Base-by-base conservation (phyloP, 2,113 vertebrate genomes). In the Nannospalax galili region DNA sequence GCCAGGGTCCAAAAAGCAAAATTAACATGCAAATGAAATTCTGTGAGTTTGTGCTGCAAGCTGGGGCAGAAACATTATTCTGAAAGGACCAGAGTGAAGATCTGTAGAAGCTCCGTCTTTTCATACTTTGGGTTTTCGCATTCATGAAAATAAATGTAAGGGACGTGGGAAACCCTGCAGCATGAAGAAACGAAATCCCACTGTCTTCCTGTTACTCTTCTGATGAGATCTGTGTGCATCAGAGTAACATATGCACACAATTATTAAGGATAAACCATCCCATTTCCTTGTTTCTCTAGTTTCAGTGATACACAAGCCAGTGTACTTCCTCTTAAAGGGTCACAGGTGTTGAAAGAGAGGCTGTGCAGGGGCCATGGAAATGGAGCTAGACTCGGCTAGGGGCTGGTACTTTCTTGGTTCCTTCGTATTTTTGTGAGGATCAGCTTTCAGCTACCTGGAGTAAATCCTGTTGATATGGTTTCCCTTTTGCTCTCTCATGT, bases 1-100 rank as follows among this genome's bases (percentile, higher is more conserved):
- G n/a, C 88, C 93, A 92, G 97, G 73, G 74, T 3, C 16, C 9
- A 93, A 94, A 97, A 93, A 96, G 86, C 95, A 97, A 92, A 97
- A 95, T 96, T 94, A 88, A 92, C 88, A 87, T 56, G 81, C 79
- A 96, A 96, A 81, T 77, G 45, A 92, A 89, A 93, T 88, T 92
- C 89, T 95, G 52, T 78, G 91, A 78, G 81, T 69, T 95, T 42
- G 79, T 77, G 58, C 90, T 96, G 81, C 84, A 96, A 69, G 86
- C 91, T 97, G 88, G 91, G 96, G 79, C 0, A 6, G 81, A 96
- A 93, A 88, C 92, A 89, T 67, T 96, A 88, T 32, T 91, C 78
- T 92, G 95, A 95, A 97, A 96, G 4, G 2, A 9, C 56, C 1
- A 14, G 19, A 64, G 56, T 37, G 26, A 77, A 22, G 12, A 42